Base-by-base conservation (phyloP, 2,888 invertebrate genomes). In the Zygogramma bicolorata region DNA sequence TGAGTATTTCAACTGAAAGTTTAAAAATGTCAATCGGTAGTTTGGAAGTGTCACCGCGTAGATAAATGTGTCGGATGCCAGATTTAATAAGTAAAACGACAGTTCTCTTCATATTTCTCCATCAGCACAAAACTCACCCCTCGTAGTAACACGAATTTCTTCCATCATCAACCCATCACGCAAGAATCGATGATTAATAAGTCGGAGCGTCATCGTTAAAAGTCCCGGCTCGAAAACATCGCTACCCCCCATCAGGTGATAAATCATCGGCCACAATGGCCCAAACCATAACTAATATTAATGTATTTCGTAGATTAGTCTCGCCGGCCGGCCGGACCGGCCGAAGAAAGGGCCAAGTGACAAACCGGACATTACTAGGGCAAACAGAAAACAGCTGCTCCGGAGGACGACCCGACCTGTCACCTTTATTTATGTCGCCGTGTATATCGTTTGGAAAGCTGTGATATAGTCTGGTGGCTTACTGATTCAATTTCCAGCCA, bases 241-340 rank as follows among this genome's bases (percentile, higher is more conserved):
- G 46, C 20, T 46, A 46, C 29, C 31, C 31, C 29, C 31, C 31
- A 20, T 27, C 18, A 49, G 5, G 63, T 20, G 68, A 86, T 86
- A 86, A 84, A 86, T 86, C 86, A 86, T 82, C 79, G 75, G 77
- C 75, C 76, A 81, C 82, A 82, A 84, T 83, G 83, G 83, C 82
- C 79, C 81, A 85, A 83, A 83, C 86, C 86, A 86, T 85, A 85
- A 85, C 86, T 86, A 86, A 87, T 85, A 84, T 84, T 82, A 84
- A 85, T 86, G 85, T 85, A 86, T 86, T 86, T 85, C 38, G 84
- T 82, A 83, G 84, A 86, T 86, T 86, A 84, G 85, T 83, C 81
- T 79, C 82, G 82, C 76, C 46, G 84, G 80, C 75, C 53, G 84
- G 80, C 81, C 81, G 76, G 82, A 82, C 78, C 77, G 75, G 77